phyloP scores from a whole-genome alignment of 2,888 invertebrate genomes.

The Alitta virens region DNA sequence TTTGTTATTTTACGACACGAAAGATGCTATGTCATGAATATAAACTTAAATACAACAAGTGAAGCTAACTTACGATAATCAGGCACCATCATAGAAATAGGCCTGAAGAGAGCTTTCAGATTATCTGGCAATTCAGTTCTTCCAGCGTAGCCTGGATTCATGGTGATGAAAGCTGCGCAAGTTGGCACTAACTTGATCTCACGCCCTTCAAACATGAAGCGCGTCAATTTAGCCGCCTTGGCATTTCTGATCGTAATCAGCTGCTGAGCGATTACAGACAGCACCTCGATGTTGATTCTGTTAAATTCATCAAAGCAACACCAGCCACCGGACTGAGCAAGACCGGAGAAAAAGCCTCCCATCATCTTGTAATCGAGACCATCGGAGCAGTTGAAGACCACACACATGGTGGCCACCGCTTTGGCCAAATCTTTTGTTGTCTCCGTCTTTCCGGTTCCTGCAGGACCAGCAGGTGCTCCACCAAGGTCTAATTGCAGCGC shows the following conservation, averaged over 20 bases:
- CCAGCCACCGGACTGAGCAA: conserved; percentile 89
- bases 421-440: conserved; percentile 88
- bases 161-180: conserved; percentile 85
- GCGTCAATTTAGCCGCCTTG: conserved; percentile 66
- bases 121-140: conserved; percentile 86
- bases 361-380: conserved; percentile 75
- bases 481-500: conserved; percentile 81
- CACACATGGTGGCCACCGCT: conserved; percentile 82
- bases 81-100: conserved; percentile 89
- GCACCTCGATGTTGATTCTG: conserved; percentile 83
- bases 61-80: conserved; percentile 78
- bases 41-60: no score
- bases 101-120: conserved; percentile 80
- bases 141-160: conserved; percentile 91
- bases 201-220: conserved; percentile 86
- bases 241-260: conserved; percentile 84
- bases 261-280: conserved; percentile 87
- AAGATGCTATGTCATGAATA: no score
- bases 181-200: conserved; percentile 78
- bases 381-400: conserved; percentile 89
- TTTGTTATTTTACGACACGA: no score
- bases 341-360: conserved; percentile 85
- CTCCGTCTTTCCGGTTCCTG: conserved; percentile 85
- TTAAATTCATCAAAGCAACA: conserved; percentile 92
- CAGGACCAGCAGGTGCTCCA: conserved; percentile 86